A percentile compares a stretch with the other conserved stretches of the same genome.
Conservation (phyloP, 2,888 invertebrate genomes). For the Baronia brevicornis region DNA sequence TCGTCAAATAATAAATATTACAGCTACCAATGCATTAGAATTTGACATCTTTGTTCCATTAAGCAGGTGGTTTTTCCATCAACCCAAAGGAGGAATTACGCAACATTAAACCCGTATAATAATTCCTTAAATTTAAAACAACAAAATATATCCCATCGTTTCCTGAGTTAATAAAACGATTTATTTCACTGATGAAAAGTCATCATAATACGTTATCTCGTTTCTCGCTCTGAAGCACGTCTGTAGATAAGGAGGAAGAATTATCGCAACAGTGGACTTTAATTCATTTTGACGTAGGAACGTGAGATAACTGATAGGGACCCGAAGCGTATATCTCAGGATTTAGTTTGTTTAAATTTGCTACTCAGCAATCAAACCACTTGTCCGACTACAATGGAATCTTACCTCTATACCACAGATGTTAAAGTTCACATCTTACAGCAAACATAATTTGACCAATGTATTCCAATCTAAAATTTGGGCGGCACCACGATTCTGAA, state of each 20-base stretch:
- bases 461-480: constrained; percentile 53
- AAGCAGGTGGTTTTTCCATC: too few relatives aligned
- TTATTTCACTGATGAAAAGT: constrained; percentile 13
- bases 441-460: constrained; percentile 8
- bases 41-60: too few relatives aligned
- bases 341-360: constrained; percentile 29
- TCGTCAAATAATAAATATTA: too few relatives aligned
- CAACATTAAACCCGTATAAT: constrained; percentile 8
- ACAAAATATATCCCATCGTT: constrained; percentile 9
- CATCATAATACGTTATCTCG: constrained; percentile 4
- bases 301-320: constrained; percentile 22
- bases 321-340: constrained; percentile 24
- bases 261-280: constrained; percentile 21
- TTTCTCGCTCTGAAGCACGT: constrained; percentile 10
- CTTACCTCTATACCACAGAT: constrained; percentile 8
- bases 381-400: constrained; percentile 3
- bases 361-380: constrained; percentile 22
- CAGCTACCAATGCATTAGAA: too few relatives aligned
- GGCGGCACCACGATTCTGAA: constrained; percentile 49
- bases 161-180: constrained; percentile 13
- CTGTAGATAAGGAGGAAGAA: constrained; percentile 7
- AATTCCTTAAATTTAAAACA: constrained; percentile 4
- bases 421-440: constrained; percentile 12
- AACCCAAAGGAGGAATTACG: too few relatives aligned
- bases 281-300: constrained; percentile 27